Conservation (phyloP, 2,888 invertebrate genomes). For the Doris montereyensis region DNA sequence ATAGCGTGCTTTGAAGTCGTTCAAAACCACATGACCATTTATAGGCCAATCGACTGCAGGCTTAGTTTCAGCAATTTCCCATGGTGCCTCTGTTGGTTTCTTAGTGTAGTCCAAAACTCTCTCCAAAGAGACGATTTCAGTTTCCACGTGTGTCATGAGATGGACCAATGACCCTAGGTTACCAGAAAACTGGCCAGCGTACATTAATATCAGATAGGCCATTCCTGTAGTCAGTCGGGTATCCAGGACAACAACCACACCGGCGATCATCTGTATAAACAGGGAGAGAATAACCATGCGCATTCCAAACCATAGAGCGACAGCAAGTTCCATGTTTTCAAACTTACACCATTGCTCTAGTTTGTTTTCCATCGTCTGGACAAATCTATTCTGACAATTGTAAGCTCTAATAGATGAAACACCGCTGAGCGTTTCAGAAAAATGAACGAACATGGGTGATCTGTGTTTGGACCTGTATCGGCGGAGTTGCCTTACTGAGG, state of each 20-base stretch:
- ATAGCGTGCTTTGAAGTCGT: slow-evolving; percentile 25
- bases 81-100: slow-evolving; percentile 28
- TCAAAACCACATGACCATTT: slow-evolving; percentile 20
- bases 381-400: slow-evolving; percentile 56
- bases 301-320: not conserved
- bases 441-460: slow-evolving; percentile 70
- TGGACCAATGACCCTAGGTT: not conserved
- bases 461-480: slow-evolving; percentile 67
- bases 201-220: slow-evolving; percentile 7
- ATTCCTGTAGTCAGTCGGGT: not conserved
- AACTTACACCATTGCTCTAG: slow-evolving; percentile 52
- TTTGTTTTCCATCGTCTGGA: slow-evolving; percentile 52
- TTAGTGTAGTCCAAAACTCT: slow-evolving; percentile 29
- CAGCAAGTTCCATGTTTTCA: not conserved
- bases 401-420: slow-evolving; percentile 68
- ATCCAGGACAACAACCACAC: slow-evolving; percentile 8
- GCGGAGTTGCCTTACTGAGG: slow-evolving; percentile 69
- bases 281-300: slow-evolving; percentile 4
- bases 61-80: slow-evolving; percentile 17
- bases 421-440: slow-evolving; percentile 75
- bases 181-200: not conserved
- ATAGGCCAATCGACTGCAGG: slow-evolving; percentile 20
- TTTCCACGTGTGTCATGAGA: slow-evolving; percentile 4
- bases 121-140: slow-evolving; percentile 30
- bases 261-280: not conserved